Percentiles rank a stretch among this genome's conserved stretches.
These are phyloP conservation scores for Isotomurus palustris DNA, from an alignment of 2,888 invertebrate genomes.

Conservation along the genomic window DNA sequence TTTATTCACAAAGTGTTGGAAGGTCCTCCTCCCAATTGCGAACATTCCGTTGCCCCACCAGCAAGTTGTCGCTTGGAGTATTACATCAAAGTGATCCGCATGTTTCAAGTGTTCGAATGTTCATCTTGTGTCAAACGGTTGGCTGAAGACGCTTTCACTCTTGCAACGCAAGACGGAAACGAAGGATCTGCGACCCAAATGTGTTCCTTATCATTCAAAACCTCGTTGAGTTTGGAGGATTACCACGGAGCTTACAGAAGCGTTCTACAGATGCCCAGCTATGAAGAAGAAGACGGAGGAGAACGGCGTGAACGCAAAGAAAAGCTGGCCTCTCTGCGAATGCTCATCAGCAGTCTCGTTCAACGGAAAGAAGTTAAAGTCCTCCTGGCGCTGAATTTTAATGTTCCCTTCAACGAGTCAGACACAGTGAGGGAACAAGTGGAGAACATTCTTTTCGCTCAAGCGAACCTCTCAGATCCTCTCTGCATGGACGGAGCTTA, in stretches of 20 bases:
- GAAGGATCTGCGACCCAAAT: slow-evolving; percentile 27
- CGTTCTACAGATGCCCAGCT: slow-evolving; percentile 28
- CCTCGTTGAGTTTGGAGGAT: slow-evolving; percentile 36
- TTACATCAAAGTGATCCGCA: slow-evolving; percentile 32
- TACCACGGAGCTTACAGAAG: slow-evolving; percentile 38
- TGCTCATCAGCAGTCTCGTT: slow-evolving; percentile 35
- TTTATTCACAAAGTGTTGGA: slow-evolving; percentile 36
- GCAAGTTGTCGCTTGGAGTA: slow-evolving; percentile 13
- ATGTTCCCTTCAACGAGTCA: slow-evolving; percentile 33
- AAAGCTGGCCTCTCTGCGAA: slow-evolving; percentile 39
- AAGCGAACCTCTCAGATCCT: slow-evolving; percentile 43
- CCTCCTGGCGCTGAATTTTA: slow-evolving; percentile 32
- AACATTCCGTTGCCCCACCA: too few species aligned
- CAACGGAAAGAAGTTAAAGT: slow-evolving; percentile 39
- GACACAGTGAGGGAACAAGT: slow-evolving; percentile 36
- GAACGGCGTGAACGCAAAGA: slow-evolving; percentile 28
- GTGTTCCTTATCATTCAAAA: slow-evolving; percentile 44
- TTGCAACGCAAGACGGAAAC: slow-evolving; percentile 23
- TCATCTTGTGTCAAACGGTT: slow-evolving; percentile 32
- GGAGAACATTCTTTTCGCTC: slow-evolving; percentile 40
- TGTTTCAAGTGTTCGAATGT: slow-evolving; percentile 41
- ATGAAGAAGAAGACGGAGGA: slow-evolving; percentile 10
- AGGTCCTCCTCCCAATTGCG: background rate
- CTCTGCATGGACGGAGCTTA: slow-evolving; percentile 38
- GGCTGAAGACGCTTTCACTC: slow-evolving; percentile 32